A percentile compares a stretch with the other conserved stretches of the same genome.
phyloP scores from a whole-genome alignment of 2,113 vertebrate species.

The Colius striatus region DNA sequence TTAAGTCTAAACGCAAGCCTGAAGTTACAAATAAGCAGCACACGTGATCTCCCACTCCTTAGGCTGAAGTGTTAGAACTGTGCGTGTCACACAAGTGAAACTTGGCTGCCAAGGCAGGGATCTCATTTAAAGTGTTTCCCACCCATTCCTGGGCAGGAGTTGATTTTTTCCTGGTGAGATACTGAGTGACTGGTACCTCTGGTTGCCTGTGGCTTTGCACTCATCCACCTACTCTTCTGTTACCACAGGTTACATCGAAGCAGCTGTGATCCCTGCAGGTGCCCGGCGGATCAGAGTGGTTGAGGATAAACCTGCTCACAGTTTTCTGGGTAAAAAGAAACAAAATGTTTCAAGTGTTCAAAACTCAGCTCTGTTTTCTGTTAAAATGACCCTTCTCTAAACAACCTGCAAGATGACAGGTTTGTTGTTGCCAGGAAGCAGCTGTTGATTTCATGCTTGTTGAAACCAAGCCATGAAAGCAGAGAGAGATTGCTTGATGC shows the following conservation, averaged over 20 bases:
- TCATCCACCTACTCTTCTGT: conserved; percentile 30
- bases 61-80: neutral
- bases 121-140: neutral
- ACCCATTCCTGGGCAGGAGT: neutral
- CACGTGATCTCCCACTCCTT: neutral
- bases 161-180: neutral
- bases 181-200: neutral
- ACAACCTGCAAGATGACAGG: neutral
- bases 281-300: conserved; percentile 93
- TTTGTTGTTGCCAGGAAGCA: neutral
- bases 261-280: conserved; percentile 90
- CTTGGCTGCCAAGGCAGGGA: neutral
- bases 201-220: neutral
- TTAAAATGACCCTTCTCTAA: neutral
- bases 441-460: neutral
- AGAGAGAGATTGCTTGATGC: neutral
- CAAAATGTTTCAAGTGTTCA: neutral
- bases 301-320: conserved; percentile 95
- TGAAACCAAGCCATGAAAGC: neutral
- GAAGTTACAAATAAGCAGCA: neutral
- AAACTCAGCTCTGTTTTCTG: neutral
- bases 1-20: neutral
- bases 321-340: conserved; percentile 92
- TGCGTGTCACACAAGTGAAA: neutral
- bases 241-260: conserved; percentile 92